phyloP scores from a whole-genome alignment of 1,140 invertebrate species.

The Drosophila busckii region DNA sequence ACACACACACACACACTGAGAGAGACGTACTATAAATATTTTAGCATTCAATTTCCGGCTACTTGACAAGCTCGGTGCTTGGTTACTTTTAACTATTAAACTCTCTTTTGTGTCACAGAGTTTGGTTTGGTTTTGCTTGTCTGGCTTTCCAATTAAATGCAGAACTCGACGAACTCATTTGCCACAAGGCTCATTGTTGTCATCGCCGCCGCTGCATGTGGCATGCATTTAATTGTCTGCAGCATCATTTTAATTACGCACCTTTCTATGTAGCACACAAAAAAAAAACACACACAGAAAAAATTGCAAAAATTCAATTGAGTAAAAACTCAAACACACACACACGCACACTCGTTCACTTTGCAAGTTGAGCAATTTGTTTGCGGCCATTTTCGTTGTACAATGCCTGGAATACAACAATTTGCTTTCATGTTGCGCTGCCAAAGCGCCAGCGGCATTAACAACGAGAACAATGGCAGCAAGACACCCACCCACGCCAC shows the following conservation, averaged over 20 bases:
- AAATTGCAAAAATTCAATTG: slow-evolving; percentile 52
- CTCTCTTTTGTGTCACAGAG: slow-evolving; percentile 9
- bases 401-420: slow-evolving; percentile 44
- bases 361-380: slow-evolving; percentile 37
- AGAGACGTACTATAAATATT: slow-evolving; percentile 50
- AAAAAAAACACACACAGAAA: background rate
- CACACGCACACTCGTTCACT: background rate
- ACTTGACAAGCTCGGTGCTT: slow-evolving; percentile 35
- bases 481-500: background rate
- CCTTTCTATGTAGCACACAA: slow-evolving; percentile 49
- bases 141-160: slow-evolving; percentile 59
- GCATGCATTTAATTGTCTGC: slow-evolving; percentile 71
- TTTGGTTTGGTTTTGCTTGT: slow-evolving; percentile 6
- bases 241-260: slow-evolving; percentile 70
- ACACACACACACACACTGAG: background rate
- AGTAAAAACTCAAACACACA: slow-evolving; percentile 49
- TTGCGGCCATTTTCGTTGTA: slow-evolving; percentile 42
- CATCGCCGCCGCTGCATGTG: slow-evolving; percentile 28
- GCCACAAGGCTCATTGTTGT: slow-evolving; percentile 3
- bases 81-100: slow-evolving; percentile 38
- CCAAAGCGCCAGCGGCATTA: slow-evolving; percentile 28
- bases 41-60: slow-evolving; percentile 71
- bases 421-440: slow-evolving; percentile 42
- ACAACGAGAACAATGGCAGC: slow-evolving; percentile 9
- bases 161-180: slow-evolving; percentile 64